Conservation (phyloP, 2,797 vertebrate genomes). For the Brachyalestes nurse region DNA sequence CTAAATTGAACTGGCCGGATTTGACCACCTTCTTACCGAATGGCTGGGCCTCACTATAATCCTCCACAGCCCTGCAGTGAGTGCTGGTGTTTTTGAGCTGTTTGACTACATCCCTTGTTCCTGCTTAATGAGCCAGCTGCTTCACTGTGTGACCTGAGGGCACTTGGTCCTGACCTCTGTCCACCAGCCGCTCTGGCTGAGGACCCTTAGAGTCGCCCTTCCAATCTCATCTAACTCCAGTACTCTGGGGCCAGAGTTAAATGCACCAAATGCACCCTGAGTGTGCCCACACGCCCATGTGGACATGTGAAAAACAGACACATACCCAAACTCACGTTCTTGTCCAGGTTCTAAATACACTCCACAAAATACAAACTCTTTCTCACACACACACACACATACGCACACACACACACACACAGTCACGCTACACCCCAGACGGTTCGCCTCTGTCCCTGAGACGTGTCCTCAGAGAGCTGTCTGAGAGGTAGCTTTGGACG, state of each 20-base stretch:
- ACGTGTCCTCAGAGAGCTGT: slow-evolving; percentile 42
- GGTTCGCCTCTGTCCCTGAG: slow-evolving; percentile 18
- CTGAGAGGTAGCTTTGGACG: slow-evolving; percentile 33
- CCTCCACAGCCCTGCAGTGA: not conserved
- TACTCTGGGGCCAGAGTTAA: too few relatives aligned
- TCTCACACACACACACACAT: too few relatives aligned
- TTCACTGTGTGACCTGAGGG: slow-evolving; percentile 1
- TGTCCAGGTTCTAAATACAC: not conserved
- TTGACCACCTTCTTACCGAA: not conserved
- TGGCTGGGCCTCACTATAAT: not conserved
- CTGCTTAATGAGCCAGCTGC: slow-evolving; percentile 8
- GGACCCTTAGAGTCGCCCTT: not conserved
- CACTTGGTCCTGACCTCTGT: not conserved
- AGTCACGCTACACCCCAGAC: not conserved
- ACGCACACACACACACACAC: not conserved
- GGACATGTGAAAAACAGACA: not conserved
- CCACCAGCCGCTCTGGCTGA: slow-evolving; percentile 11
- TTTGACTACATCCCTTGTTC: not conserved
- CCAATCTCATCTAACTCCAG: not conserved
- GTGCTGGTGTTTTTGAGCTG: not conserved
- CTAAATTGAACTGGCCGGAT: not conserved
- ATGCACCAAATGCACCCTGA: too few relatives aligned
- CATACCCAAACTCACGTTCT: not conserved
- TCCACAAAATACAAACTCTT: not conserved
- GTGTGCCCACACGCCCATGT: not conserved